Percentiles rank a stretch among this genome's conserved stretches.
Evolutionary conservation across 2,113 vertebrate genomes (phyloP).

Genomic region (Ciconia maguari): DNA sequence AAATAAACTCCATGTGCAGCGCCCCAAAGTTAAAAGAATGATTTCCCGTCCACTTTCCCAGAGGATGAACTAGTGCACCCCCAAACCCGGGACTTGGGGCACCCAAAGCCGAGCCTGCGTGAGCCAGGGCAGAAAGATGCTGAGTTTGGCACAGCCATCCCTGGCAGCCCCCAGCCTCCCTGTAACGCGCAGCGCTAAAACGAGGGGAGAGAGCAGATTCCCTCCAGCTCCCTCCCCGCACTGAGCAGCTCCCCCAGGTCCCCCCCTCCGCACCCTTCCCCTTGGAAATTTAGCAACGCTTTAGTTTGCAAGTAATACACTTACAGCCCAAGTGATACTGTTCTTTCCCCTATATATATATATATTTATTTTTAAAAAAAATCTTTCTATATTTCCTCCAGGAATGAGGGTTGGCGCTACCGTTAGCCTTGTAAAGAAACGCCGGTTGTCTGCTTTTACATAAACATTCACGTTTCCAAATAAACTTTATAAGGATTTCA

Average conservation of each 20-base stretch:
- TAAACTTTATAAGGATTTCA: slow-evolving; percentile 60
- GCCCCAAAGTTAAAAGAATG: neutral
- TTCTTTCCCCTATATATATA: neutral
- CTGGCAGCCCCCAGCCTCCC: neutral
- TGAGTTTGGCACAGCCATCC: neutral
- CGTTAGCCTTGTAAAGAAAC: slow-evolving; percentile 27
- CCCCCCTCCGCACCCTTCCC: neutral
- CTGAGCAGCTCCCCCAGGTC: neutral
- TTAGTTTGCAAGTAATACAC: neutral
- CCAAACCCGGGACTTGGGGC: accelerated
- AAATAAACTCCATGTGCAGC: neutral
- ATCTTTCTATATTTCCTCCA: neutral
- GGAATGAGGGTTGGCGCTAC: neutral
- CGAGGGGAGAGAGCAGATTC: neutral
- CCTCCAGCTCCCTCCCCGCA: neutral
- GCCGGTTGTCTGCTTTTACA: neutral
- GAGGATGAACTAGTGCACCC: neutral
- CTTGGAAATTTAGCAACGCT: neutral
- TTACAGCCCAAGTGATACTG: neutral
- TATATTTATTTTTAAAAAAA: too few relatives aligned
- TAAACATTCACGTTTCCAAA: slow-evolving; percentile 59
- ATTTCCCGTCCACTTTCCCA: neutral
- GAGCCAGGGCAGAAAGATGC: neutral
- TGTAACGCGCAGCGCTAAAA: neutral
- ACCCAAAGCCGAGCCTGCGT: neutral